Evolutionary conservation across 2,797 vertebrate genomes (phyloP), one percentile per base, ranked within the genome.

Genomic region (Poecile montanus): DNA sequence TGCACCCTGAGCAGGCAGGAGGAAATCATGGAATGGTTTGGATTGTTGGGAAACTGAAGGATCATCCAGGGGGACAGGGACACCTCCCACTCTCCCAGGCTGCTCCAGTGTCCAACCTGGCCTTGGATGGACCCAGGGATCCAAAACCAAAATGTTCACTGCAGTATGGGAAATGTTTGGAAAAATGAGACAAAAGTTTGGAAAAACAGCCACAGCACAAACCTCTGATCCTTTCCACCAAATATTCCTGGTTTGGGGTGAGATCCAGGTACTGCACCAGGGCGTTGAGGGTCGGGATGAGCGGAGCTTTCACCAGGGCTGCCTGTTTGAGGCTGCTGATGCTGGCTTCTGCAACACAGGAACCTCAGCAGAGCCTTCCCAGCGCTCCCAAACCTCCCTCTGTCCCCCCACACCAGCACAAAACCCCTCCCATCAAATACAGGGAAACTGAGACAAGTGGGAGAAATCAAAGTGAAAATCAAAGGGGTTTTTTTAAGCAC

Each of bases 251-350:
- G 97, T 99, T 99, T 6, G 99, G 98, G 8, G 98, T 99, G 60
- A 99, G 97, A 84, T 99, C 99, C 96, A 99, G 89, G 94, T 99
- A 99, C 78, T 99, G 99, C 93, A 99, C 99, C 7, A 99, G 98
- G 5, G 98, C 97, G 67, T 99, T 99, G 73, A 99, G 95, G 0
- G 98, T 99, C 7, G 99, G 99, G 81, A 99, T 99, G 61, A 98
- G 98, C 0, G 98, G 98, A 0, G 98, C 99, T 96, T 99, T 99
- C 67, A 99, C 98, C 29, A 99, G 97, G 1, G 99, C 99, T 4
- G 99, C 99, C 96, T 99, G 99, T 73, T 99, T 99, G 92, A 99
- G 97, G 91, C 99, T 99, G 97, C 98, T 99, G 72, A 99, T 99
- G 93, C 99, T 99, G 85, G 99, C 99, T 95, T 99, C 99, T 99